Base-by-base conservation (phyloP, 1,140 invertebrate genomes). In the Coptotermes formosanus region DNA sequence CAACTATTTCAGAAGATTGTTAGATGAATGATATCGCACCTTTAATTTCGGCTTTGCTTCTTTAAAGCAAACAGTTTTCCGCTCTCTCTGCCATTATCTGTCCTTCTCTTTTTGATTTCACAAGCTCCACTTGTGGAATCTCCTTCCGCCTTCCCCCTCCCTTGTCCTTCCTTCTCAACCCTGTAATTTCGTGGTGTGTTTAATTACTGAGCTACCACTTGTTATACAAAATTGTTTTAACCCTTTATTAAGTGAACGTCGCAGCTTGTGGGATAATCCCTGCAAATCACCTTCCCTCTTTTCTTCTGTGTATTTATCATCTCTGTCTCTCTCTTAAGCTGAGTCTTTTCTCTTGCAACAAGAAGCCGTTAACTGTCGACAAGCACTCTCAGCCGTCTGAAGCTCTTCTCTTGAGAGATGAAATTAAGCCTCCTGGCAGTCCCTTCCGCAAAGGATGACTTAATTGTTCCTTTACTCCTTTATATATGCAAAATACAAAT, bases 211-310 rank as follows among this genome's bases (percentile, higher is more conserved):
- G n/a, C 64, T 30, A 44, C 55, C 30, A 85, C 59, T 85, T 82
- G 59, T 85, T 85, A 85, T n/a, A 85, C 59, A 81, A 85, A 85
- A 69, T 55, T 81, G 85, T 85, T 85, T 85, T 85, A 64, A 81
- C 85, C 85, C 85, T 82, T 85, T 75, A 85, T 85, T 85, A 82
- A 85, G 85, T 85, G 45, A 64, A 38, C 44, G 69, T 44, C 86
- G 82, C 55, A 55, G 32, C 38, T 48, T 43, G 30, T 82, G 85
- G n/a, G 82, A 84, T 86, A 86, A 86, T 86, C 82, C 48, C 86
- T 25, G 82, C 86, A 44, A 64, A 86, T 86, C 86, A 83, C 59
- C 45, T 30, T 0, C 30, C 30, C 82, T 52, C 30, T 69, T 43
- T 43, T 16, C 85, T 85, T 44, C 44, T 86, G 32, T 84, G 0